Evolutionary conservation across 2,888 invertebrate species (phyloP).

Genomic region (Microplitis manilae): DNA sequence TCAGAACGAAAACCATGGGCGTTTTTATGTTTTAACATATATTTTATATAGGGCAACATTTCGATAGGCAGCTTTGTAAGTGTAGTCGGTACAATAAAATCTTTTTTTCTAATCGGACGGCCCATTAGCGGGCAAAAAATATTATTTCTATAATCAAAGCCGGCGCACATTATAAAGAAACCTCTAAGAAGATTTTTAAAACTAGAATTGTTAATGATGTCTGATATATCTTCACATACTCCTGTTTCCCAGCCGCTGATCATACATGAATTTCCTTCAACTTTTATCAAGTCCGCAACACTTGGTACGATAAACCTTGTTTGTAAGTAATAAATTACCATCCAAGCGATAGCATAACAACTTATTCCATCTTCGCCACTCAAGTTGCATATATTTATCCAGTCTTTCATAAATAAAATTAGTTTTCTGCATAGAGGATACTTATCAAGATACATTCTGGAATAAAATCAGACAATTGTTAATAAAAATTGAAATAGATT

Average conservation of each 20-base stretch:
- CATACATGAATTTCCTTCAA: conserved; percentile 49
- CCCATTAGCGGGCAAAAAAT: conserved; percentile 73
- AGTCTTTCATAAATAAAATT: conserved; percentile 75
- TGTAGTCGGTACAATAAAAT: conserved; percentile 63
- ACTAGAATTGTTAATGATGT: conserved; percentile 3
- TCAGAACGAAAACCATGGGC: conserved; percentile 67
- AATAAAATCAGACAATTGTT: conserved; percentile 39
- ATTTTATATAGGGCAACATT: conserved; percentile 68
- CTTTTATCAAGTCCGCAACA: conserved; percentile 59
- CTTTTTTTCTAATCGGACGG: conserved; percentile 63
- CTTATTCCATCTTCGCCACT: conserved; percentile 61
- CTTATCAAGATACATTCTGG: conserved; percentile 66
- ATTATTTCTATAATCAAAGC: conserved; percentile 67
- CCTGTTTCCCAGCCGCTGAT: conserved; percentile 60
- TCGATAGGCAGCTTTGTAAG: conserved; percentile 62
- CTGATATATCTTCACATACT: conserved; percentile 37
- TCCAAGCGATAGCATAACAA: conserved; percentile 75
- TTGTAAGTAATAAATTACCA: conserved; percentile 77
- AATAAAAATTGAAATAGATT: conserved; percentile 18
- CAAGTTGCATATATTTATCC: conserved; percentile 72
- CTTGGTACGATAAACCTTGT: conserved; percentile 69
- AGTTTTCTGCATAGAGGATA: conserved; percentile 73
- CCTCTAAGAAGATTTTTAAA: conserved; percentile 62
- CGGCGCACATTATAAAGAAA: conserved; percentile 71
- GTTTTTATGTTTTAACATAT: conserved; percentile 53